A percentile compares a stretch with the other conserved stretches of the same genome.
Evolutionary conservation across 2,797 vertebrate genomes (phyloP).

Genomic region (Pangasius djambal): DNA sequence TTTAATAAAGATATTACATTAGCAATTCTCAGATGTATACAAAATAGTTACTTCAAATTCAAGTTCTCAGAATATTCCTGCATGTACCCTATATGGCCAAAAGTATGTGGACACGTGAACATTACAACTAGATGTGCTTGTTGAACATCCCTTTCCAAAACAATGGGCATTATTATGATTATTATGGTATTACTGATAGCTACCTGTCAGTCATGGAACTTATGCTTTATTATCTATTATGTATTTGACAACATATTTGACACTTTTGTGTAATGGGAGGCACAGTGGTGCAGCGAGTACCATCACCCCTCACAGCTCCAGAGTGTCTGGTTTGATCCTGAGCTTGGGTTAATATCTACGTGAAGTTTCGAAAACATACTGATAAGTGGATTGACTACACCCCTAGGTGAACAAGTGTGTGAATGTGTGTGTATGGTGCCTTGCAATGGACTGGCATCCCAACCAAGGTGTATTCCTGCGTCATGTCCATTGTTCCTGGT

Average conservation of each 20-base stretch:
- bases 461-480: neutral
- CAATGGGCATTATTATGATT: too few relatives aligned
- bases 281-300: neutral
- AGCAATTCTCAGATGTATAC: neutral
- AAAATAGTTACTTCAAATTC: neutral
- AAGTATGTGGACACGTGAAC: neutral
- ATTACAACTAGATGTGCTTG: neutral
- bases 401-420: neutral
- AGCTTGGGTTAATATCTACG: neutral
- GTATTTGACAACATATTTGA: slow-evolving; percentile 3
- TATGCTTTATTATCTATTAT: neutral
- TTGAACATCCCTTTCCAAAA: neutral
- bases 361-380: neutral
- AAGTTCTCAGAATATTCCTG: neutral
- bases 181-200: too few relatives aligned
- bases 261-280: neutral
- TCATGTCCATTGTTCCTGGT: neutral
- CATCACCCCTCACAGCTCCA: neutral
- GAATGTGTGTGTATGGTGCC: too few relatives aligned
- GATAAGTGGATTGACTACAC: neutral
- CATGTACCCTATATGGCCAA: neutral
- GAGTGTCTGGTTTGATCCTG: neutral
- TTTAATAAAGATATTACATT: neutral
- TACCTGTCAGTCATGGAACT: neutral
- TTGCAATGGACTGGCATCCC: neutral